Evolutionary conservation across 2,888 invertebrate species (phyloP), one percentile per base, ranked within the genome.

Genomic region (Ophonus ardosiacus): DNA sequence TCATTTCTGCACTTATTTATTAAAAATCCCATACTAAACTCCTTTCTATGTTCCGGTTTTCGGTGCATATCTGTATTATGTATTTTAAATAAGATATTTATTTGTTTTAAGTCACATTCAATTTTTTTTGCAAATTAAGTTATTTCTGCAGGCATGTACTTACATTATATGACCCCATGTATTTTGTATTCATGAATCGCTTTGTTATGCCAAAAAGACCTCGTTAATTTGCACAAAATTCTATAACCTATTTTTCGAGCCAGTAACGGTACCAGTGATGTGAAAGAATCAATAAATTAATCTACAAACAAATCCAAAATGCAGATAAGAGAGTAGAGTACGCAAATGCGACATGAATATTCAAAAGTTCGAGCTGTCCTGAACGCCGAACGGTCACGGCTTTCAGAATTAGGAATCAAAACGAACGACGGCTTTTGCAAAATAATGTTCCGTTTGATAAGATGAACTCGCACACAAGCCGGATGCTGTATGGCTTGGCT

Each of bases 271-370:
- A 65, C 63, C 31, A 65, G 17, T 61, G 81, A 81, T 81, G 63
- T 63, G 43, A 63, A 61, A 65, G 82, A 83, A 83, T 83, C 83
- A 76, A 84, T 84, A 84, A 84, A 84, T 84, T 79, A 63, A 84
- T 65, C 65, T 57, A 65, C 78, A 84, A 68, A 84, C 83, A 76
- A 83, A 83, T 83, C 79, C 84, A 65, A 79, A 84, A 79, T 84
- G 84, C 84, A 84, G 84, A 84, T 84, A 84, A 84, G 84, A 84
- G 84, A 83, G 57, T 57, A 24, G 76, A 84, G 76, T 84, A 84
- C 76, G 84, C 76, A 84, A 84, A 84, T 84, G 59, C 51, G 24
- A 40, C 76, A 84, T 84, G 78, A 84, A 84, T 84, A 84, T 84
- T 84, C 79, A 84, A 79, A 84, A 79, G 71, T 76, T 65, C 51